Evolutionary conservation across 2,797 vertebrate genomes (phyloP), one percentile per base, ranked within the genome.

Genomic region (Lepus oiostolus): DNA sequence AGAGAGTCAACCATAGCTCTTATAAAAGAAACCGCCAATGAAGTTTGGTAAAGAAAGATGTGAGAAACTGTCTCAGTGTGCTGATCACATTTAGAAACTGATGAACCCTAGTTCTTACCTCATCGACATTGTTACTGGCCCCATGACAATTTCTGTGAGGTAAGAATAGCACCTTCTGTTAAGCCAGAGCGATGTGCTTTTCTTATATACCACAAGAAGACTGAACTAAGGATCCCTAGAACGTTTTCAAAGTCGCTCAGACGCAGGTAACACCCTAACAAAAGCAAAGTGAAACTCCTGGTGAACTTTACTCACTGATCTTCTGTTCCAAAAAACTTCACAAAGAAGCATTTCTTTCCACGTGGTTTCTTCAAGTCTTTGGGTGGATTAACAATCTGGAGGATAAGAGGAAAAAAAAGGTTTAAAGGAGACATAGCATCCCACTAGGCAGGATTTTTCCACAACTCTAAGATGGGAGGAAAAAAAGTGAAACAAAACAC

Each of bases 271-370:
- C 1, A 7, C 28, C 7, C 70, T 62, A 75, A 92, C 26, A 47
- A 52, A 74, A 76, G 42, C 5, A 92, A 87, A 35, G 58, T 21
- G n/a, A 88, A 90, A 80, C 16, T 58, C 63, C 65, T 47, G 74
- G 74, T 67, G 77, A 93, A 21, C 30, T 87, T 70, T 98, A 99
- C 99, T 98, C 98, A 99, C 99, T 99, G 99, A 98, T 99, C 99
- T 99, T 99, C 99, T 92, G 99, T 99, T 97, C 99, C 99, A 98
- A 99, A 99, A 98, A 99, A 99, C 97, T 99, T 99, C 91, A 99
- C 99, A 98, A 99, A 99, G 98, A 99, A 99, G 97, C 99, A 99
- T 98, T 99, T 99, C 97, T 99, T 99, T 88, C 99, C 99, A 95
- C 99, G 98, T 62, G 99, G 99, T 96, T 99, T 99, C 97, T 99